Base-by-base conservation (phyloP, 2,888 invertebrate species). In the Hemistola chrysoprasaria region DNA sequence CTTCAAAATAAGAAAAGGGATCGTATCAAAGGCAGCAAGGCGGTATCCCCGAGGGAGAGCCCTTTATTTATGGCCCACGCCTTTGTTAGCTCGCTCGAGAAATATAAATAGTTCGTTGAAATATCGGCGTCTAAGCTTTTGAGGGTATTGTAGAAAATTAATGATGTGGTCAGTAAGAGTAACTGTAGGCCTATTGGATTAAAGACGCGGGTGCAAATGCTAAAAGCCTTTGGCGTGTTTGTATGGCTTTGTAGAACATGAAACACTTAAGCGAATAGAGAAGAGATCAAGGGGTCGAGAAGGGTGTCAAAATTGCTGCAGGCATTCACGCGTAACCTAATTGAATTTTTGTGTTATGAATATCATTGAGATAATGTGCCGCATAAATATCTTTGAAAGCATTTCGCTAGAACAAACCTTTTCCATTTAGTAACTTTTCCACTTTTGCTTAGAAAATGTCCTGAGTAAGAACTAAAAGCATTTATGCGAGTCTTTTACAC, bases 101-200 rank as follows among this genome's bases (percentile, higher is more conserved):
- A 85, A 83, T 86, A 88, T 87, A 88, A 87, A 88, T 86, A 87
- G 87, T 86, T 79, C 71, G 78, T 71, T 79, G 82, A 85, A 85
- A 84, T 82, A 84, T 82, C 77, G 78, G 65, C 71, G 68, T 62
- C 65, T 66, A 65, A 66, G 79, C 77, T 76, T 82, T 73, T 74
- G 79, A 75, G 86, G 85, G 86, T 82, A 82, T 83, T 78, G 85
- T 79, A 68, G 75, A 72, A 78, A 87, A 88, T 87, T 87, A 87
- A 88, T 88, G 88, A 86, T 77, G 81, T 85, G 87, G 87, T 87
- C 87, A 87, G 78, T 61, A 76, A 75, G 77, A 58, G 71, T 69
- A 16, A 16, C 16, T 16, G 16, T 16, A 16, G n/a, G n/a, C 16
- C 16, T 16, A 85, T 86, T 83, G 81, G 80, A 82, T 85, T 82